Evolutionary conservation across 1,140 invertebrate genomes (phyloP), one percentile per base, ranked within the genome.

Genomic region (Anadara kagoshimensis): DNA sequence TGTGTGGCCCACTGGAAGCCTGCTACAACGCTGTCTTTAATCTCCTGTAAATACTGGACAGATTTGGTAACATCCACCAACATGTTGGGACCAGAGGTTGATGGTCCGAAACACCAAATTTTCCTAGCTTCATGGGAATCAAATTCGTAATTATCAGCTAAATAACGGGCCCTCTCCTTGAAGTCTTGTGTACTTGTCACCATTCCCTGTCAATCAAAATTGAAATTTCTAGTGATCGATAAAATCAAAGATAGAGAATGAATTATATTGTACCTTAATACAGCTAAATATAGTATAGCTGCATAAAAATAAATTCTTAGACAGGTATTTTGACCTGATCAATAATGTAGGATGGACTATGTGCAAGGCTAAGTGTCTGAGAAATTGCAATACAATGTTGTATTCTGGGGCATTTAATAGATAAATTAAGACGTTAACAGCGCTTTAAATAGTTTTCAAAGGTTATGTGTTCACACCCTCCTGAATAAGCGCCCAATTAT

Each of bases 1-100:
- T 98, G 98, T 54, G 97, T 94, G n/a, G 97, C 98, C 98, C 98
- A 99, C 90, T 99, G 97, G 94, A 99, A 99, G 76, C 98, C 98
- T 89, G 98, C 98, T 68, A 99, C 96, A 75, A 99, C 96, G 5
- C 96, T 98, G 69, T 89, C 88, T 59, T 98, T 93, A 83, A 92
- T 92, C 97, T 99, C 92, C 95, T 99, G 94, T 94, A 98, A 87
- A 96, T 99, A 86, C 96, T 94, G 92, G 94, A 99, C 92, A 75
- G 97, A 98, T 91, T 99, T 99, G 67, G 98, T 97, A 88, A 95
- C 97, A 92, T 99, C 98, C 44, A 99, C 93, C 65, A 99, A 90
- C 81, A 99, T 93, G 90, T 99, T 99, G 75, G 98, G 97, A 58
- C 98, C 98, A 83, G 95, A 98, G 68, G 95, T 96, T 84, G 99